A percentile compares a stretch with the other conserved stretches of the same genome.
These are phyloP conservation scores for Maconellicoccus hirsutus DNA, from an alignment of 1,140 invertebrate genomes.

Conservation along the genomic window DNA sequence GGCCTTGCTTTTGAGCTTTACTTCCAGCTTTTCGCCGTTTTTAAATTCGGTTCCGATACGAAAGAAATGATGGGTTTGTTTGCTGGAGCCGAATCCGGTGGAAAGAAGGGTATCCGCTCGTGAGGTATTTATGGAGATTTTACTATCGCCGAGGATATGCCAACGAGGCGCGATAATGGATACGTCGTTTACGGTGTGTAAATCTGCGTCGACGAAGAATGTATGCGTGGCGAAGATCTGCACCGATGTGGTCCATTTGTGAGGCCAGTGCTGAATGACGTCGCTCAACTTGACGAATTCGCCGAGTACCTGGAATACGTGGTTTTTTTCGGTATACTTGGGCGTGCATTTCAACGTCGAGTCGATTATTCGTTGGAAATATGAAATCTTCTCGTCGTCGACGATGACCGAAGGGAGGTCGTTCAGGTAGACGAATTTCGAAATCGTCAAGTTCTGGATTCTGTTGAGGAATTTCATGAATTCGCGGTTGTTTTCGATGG, in stretches of 20 bases:
- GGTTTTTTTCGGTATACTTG: too few species aligned
- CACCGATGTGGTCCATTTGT: background rate
- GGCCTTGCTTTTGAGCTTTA: too few species aligned
- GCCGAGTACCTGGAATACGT: too few species aligned
- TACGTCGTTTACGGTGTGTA: background rate
- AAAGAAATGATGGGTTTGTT: too few species aligned
- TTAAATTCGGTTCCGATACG: too few species aligned
- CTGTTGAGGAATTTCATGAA: background rate
- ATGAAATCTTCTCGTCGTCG: background rate
- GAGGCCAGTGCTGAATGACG: background rate
- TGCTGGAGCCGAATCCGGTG: too few species aligned
- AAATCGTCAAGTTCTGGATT: background rate
- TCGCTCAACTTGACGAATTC: too few species aligned
- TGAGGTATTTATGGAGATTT: too few species aligned
- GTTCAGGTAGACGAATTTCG: background rate
- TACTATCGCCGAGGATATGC: background rate
- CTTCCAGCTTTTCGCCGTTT: too few species aligned
- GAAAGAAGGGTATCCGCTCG: too few species aligned
- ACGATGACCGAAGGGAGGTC: background rate
- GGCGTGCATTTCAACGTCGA: background rate
- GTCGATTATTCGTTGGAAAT: background rate
- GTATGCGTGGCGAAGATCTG: constrained; percentile 14
- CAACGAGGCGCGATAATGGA: constrained; percentile 21
- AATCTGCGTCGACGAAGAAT: constrained; percentile 9
- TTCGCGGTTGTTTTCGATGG: background rate